Percentiles rank a stretch among this genome's conserved stretches.
Evolutionary conservation across 2,113 vertebrate genomes (phyloP).

Genomic region (Danionella cerebrum): DNA sequence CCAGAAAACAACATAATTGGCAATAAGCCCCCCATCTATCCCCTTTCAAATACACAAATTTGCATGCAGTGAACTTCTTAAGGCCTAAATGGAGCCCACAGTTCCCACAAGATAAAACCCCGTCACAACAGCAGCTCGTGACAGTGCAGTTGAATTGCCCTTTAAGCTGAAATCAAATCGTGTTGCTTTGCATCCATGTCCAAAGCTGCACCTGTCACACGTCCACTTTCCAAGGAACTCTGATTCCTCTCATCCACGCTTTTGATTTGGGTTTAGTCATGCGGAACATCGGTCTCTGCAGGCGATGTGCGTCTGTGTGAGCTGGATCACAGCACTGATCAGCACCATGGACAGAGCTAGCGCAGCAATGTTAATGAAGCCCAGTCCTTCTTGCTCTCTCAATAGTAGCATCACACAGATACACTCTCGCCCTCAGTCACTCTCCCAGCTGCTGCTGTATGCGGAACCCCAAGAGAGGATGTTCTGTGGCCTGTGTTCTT

Average conservation of each 20-base stretch:
- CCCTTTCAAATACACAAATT: background rate
- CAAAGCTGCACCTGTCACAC: background rate
- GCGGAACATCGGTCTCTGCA: background rate
- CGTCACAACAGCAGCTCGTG: background rate
- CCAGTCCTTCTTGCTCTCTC: background rate
- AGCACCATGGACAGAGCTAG: constrained; percentile 6
- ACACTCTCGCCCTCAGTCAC: background rate
- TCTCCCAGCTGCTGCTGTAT: background rate
- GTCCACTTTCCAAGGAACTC: background rate
- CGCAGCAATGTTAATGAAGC: constrained; percentile 16
- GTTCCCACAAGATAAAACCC: background rate
- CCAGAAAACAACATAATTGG: background rate
- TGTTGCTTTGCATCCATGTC: background rate
- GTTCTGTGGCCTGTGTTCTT: constrained; percentile 1
- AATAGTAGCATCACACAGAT: background rate
- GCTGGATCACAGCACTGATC: constrained; percentile 8
- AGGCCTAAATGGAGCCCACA: background rate
- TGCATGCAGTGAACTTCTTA: background rate
- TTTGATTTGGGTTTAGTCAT: constrained; percentile 8
- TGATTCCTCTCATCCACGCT: background rate
- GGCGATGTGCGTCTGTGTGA: background rate
- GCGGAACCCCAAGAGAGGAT: constrained; percentile 6
- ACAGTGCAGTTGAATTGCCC: background rate
- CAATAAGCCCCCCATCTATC: background rate
- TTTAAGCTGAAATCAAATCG: background rate